Base-by-base conservation (phyloP, 2,113 vertebrate species). In the Thinocorus orbignyianus region DNA sequence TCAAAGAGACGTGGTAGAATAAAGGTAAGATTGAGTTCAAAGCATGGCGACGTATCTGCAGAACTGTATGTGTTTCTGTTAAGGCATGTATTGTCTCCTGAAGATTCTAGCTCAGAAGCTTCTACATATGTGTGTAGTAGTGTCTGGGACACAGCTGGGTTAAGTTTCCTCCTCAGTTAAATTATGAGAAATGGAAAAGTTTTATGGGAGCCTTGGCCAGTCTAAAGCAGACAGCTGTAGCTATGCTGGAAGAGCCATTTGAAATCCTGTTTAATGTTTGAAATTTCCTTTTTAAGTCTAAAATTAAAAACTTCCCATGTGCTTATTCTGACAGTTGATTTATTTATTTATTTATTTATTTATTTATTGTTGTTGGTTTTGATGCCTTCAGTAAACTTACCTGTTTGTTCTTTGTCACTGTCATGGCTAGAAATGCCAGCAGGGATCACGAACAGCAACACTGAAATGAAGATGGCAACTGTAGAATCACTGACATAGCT, bases 361-460 rank as follows among this genome's bases (percentile, higher is more conserved):
- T n/a, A n/a, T n/a, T n/a, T n/a, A n/a, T 54, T 54, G 30, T 54
- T 30, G 28, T 30, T 28, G 16, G 17, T 54, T 87, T 64, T 65
- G 33, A 33, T 73, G 55, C 35, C 35, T 64, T 58, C 20, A 31
- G 39, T 28, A 37, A 69, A 70, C 84, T 94, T 93, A 98, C 98
- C 93, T 76, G 84, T 79, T 52, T 88, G 48, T 22, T 90, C 61
- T 4, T 22, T 19, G 0, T 60, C 46, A 41, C 6, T 30, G 20
- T 13, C 5, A 2, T 10, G 9, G 7, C 3, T 49, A 11, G 98
- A 94, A 30, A 98, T 6, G 69, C 74, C 69, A 7, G 98, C 98
- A 16, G 99, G 99, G 44, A 99, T 71, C 54, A 99, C n/a, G 94
- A 99, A 99, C 95, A 99, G 86, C 85, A 99, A n/a, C 39, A 98